Evolutionary conservation across 1,140 invertebrate genomes (phyloP).

Genomic region (Ganaspis sp.): DNA sequence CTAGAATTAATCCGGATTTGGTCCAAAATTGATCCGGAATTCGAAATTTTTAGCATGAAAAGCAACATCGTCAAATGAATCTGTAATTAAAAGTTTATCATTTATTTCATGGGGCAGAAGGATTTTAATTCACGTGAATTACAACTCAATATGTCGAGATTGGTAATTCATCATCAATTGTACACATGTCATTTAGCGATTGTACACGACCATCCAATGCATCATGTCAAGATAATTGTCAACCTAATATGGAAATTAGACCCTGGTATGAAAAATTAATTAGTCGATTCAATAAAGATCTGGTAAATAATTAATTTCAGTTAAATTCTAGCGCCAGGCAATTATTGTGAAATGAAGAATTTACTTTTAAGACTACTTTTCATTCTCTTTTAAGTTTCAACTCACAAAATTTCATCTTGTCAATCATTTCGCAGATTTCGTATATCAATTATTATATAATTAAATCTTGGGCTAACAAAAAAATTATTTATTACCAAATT

Average conservation of each 20-base stretch:
- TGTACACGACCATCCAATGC: neutral
- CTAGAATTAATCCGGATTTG: no score
- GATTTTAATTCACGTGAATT: slow-evolving; percentile 6
- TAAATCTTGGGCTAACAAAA: no score
- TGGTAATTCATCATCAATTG: neutral
- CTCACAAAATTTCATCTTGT: no score
- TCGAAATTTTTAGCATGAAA: neutral
- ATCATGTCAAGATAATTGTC: slow-evolving; percentile 7
- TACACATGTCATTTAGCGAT: slow-evolving; percentile 12
- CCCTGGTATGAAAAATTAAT: neutral
- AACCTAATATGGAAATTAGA: neutral
- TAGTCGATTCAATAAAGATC: neutral
- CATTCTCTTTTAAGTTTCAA: no score
- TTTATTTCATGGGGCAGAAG: neutral
- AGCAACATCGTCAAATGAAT: neutral
- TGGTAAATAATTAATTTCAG: no score
- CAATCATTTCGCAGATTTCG: no score
- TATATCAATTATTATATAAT: no score
- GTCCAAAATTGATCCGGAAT: neutral
- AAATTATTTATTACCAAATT: no score
- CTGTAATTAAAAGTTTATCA: neutral
- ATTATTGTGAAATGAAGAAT: no score
- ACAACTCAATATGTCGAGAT: neutral
- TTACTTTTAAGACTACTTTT: no score
- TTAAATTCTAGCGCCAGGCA: no score